Conservation (phyloP, 2,797 vertebrate species). For the Neosalanx taihuensis region DNA sequence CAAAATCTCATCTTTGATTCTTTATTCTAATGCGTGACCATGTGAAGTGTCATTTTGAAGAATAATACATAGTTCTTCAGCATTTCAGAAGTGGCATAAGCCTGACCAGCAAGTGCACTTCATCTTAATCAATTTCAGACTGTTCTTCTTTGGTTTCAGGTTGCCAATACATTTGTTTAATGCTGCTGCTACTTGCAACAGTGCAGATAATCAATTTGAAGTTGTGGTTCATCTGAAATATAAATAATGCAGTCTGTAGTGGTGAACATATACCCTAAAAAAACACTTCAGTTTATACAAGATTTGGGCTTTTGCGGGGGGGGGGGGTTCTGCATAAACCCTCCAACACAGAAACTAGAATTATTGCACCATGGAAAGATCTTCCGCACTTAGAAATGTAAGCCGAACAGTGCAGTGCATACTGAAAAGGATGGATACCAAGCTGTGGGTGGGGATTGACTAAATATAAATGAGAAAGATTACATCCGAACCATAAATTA, state of each 20-base stretch:
- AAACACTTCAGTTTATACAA: background rate
- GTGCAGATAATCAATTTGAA: background rate
- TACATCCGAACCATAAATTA: background rate
- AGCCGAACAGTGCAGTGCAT: background rate
- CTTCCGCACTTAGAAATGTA: background rate
- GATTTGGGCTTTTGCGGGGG: background rate
- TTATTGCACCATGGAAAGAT: background rate
- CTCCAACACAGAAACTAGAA: background rate
- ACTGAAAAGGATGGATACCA: background rate
- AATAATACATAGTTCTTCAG: background rate
- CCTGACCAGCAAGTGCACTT: background rate
- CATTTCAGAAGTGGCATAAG: background rate
- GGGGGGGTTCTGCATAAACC: background rate
- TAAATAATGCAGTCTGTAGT: background rate
- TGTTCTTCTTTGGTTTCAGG: background rate
- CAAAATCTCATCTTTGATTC: background rate
- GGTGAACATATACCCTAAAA: background rate
- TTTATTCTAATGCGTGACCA: background rate
- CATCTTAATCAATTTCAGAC: conserved; percentile 5
- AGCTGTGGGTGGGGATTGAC: background rate
- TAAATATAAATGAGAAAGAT: background rate
- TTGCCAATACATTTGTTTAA: background rate
- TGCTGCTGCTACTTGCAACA: background rate
- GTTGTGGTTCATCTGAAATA: background rate
- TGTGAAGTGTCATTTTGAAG: background rate